Evolutionary conservation across 2,797 vertebrate species (phyloP), one percentile per base, ranked within the genome.

Genomic region (Mormyrops attenuatus): DNA sequence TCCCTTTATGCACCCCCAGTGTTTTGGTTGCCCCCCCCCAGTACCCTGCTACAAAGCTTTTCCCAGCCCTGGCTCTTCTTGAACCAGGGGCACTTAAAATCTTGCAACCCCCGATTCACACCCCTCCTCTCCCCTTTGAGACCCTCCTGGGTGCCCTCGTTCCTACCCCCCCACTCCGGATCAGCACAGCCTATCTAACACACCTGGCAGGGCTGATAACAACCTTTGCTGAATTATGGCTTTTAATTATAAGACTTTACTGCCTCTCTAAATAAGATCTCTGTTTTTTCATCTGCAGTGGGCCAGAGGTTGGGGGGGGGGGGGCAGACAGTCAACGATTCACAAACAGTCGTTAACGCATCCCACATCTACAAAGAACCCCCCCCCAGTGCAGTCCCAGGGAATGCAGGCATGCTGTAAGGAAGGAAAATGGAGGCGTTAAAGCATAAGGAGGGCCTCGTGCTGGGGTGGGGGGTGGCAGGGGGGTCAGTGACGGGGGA

Each of bases 171-270:
- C 17, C 41, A 49, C 4, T 47, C 15, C 11, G 38, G 93, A 91
- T 92, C 91, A 90, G 90, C 92, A 93, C 89, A 92, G 91, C 94
- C 93, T 94, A 91, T 93, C 91, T 90, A 89, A 92, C 92, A 93
- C 95, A 94, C 95, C 94, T 95, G 94, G 93, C 93, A 91, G 88
- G 87, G 89, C 89, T 85, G 90, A 92, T 94, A 95, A 94, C 88
- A 91, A 94, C 93, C 92, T 93, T 91, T 91, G 89, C 93, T 94
- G 94, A 95, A 93, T 95, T 94, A 95, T 95, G 93, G 93, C 93
- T 95, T 95, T 95, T 94, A 95, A 94, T 95, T 94, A 95, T 91
- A 92, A 55, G 91, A 91, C 94, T 95, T 94, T 90, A 94, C 92
- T 88, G 84, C 92, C 93, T 92, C 92, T 92, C 94, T 94, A 95